Evolutionary conservation across 2,888 invertebrate species (phyloP).

Genomic region (Rhaphigaster nebulosa): DNA sequence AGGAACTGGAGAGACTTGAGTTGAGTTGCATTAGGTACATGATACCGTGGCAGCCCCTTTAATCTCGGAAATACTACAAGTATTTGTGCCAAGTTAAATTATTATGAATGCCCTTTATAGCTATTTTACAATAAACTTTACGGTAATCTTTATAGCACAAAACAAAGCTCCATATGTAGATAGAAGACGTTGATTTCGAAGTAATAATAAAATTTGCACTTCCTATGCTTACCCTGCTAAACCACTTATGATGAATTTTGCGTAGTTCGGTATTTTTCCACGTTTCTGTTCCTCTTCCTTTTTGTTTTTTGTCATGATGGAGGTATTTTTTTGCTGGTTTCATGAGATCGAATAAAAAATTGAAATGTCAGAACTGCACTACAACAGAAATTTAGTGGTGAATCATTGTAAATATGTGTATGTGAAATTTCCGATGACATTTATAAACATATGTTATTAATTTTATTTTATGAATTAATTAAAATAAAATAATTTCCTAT

Average conservation of each 20-base stretch:
- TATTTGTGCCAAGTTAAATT: no score
- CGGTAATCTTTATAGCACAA: background rate
- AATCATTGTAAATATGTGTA: background rate
- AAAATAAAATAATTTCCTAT: background rate
- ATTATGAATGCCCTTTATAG: background rate
- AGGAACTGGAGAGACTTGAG: no score
- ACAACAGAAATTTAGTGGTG: background rate
- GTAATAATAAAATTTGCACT: background rate
- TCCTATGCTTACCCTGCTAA: slow-evolving; percentile 60
- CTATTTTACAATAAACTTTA: background rate
- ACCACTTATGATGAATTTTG: slow-evolving; percentile 62
- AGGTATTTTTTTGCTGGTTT: background rate
- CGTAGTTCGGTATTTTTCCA: slow-evolving; percentile 61
- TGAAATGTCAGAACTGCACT: background rate
- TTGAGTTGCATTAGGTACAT: no score
- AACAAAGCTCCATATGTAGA: background rate
- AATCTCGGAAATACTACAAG: no score
- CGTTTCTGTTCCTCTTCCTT: background rate
- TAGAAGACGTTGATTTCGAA: background rate
- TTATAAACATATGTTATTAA: background rate
- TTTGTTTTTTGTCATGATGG: background rate
- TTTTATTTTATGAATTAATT: background rate
- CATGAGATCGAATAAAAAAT: background rate
- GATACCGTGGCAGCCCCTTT: no score
- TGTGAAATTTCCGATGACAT: background rate